phyloP scores from a whole-genome alignment of 2,888 invertebrate genomes.

The Podotricha telesiphe region DNA sequence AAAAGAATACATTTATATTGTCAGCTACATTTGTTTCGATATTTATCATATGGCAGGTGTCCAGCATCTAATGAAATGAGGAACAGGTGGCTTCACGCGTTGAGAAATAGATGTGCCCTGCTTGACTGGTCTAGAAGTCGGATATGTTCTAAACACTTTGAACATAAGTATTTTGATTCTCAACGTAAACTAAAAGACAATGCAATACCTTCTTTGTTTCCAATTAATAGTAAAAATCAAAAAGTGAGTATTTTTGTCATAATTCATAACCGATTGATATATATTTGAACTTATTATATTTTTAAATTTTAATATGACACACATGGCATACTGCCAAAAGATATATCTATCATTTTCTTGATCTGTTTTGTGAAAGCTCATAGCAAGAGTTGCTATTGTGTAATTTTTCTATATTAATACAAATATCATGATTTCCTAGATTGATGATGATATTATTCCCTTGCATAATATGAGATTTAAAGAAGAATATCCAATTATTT shows the following conservation, averaged over 20 bases:
- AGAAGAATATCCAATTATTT: too few relatives aligned
- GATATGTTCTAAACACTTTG: constrained; percentile 75
- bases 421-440: too few relatives aligned
- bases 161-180: constrained; percentile 65
- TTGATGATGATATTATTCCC: too few relatives aligned
- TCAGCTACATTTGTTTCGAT: neutral
- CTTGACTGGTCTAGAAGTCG: constrained; percentile 69
- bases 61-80: constrained; percentile 64
- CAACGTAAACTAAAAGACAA: constrained; percentile 62
- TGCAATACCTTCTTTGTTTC: constrained; percentile 71
- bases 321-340: too few relatives aligned
- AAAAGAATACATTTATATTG: constrained; percentile 25
- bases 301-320: too few relatives aligned
- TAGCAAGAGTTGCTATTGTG: too few relatives aligned
- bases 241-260: constrained; percentile 50
- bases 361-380: too few relatives aligned
- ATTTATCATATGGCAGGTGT: constrained; percentile 54
- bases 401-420: too few relatives aligned
- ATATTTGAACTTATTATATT: too few relatives aligned
- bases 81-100: constrained; percentile 65
- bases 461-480: too few relatives aligned
- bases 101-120: constrained; percentile 64
- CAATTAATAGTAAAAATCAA: constrained; percentile 40
- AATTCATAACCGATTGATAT: too few relatives aligned
- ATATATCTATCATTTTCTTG: too few relatives aligned